phyloP scores from a whole-genome alignment of 2,888 invertebrate genomes.

The Bombyx huttoni region DNA sequence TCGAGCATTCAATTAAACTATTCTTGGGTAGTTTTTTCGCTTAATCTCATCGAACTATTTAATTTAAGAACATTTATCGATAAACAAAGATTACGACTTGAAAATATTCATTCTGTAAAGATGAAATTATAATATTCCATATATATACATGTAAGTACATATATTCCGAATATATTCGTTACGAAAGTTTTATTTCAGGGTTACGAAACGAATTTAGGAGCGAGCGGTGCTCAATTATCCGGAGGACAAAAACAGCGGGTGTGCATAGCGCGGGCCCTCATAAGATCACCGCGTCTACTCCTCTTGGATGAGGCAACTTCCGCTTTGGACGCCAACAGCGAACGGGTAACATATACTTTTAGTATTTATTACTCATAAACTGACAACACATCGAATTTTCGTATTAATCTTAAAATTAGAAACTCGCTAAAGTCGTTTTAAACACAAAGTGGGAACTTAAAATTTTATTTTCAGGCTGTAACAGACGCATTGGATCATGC shows the following conservation, averaged over 20 bases:
- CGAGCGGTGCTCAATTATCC: constrained; percentile 78
- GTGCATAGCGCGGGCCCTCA: constrained; percentile 80
- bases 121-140: no score
- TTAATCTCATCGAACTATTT: no score
- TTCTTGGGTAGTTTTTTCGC: no score
- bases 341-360: constrained; percentile 52
- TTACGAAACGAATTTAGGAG: constrained; percentile 79
- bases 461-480: constrained; percentile 70
- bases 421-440: no score
- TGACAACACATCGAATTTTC: not conserved
- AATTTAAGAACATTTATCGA: no score
- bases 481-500: constrained; percentile 89
- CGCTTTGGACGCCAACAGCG: constrained; percentile 78
- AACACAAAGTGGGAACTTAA: no score
- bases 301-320: constrained; percentile 82
- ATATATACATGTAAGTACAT: no score
- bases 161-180: not conserved
- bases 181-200: constrained; percentile 44
- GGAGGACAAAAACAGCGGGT: constrained; percentile 82
- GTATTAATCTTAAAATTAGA: no score
- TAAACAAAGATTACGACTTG: no score
- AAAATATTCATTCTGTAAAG: no score
- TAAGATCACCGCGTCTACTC: constrained; percentile 76
- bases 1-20: no score
- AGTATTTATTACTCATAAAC: not conserved